These are phyloP conservation scores for Hipposideros armiger DNA, from an alignment of 2,113 vertebrate species.

Conservation along the genomic window DNA sequence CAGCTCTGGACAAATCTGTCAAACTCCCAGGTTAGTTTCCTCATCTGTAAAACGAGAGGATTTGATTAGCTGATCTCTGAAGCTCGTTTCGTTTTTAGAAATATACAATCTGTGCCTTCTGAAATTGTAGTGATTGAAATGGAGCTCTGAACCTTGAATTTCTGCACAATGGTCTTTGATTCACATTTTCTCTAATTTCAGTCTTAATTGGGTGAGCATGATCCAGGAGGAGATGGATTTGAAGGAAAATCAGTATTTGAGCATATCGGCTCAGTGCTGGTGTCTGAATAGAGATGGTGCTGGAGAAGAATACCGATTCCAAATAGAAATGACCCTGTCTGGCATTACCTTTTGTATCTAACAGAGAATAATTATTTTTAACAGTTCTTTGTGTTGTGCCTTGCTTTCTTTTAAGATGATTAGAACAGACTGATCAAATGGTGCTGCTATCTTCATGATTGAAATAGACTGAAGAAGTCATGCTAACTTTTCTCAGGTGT, in stretches of 20 bases:
- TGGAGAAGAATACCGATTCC: constrained; percentile 28
- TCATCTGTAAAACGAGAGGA: constrained; percentile 26
- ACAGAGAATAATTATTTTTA: constrained; percentile 44
- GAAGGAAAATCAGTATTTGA: constrained; percentile 56
- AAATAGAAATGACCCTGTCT: constrained; percentile 31
- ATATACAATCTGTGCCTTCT: background rate
- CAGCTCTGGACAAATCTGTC: background rate
- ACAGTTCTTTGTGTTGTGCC: constrained; percentile 52
- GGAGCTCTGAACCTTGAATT: constrained; percentile 44
- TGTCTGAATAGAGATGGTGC: constrained; percentile 20
- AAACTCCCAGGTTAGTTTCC: background rate
- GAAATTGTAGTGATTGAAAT: constrained; percentile 24
- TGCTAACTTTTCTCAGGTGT: constrained; percentile 23
- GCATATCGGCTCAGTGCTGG: background rate
- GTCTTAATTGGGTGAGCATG: constrained; percentile 59
- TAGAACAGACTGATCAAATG: constrained; percentile 34
- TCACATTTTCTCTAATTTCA: constrained; percentile 47
- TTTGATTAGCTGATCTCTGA: background rate
- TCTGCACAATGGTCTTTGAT: constrained; percentile 36
- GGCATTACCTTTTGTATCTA: constrained; percentile 34
- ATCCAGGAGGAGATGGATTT: constrained; percentile 50
- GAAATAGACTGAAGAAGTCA: constrained; percentile 36
- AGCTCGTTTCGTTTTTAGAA: constrained; percentile 16
- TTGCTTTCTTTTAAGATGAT: constrained; percentile 65
- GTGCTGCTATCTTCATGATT: background rate